A percentile compares a stretch with the other conserved stretches of the same genome.
Evolutionary conservation across 2,888 invertebrate genomes (phyloP).

Genomic region (Drosophila mercatorum): DNA sequence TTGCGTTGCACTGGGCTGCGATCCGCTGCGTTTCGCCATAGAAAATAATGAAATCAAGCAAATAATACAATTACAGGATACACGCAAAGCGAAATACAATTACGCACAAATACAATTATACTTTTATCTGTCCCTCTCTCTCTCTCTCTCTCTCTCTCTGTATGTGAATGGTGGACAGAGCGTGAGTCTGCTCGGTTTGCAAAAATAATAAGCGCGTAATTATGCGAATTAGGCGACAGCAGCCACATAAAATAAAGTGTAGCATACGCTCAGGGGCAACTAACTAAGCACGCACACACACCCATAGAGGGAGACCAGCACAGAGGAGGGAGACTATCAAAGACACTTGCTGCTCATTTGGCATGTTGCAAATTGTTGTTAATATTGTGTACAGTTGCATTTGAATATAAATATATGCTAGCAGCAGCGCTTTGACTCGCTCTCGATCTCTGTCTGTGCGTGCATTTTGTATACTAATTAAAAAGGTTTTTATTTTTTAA

Average conservation of each 20-base stretch:
- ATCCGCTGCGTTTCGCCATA: constrained; percentile 22
- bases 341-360: constrained; percentile 16
- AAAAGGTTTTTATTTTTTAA: background rate
- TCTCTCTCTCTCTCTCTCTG: background rate
- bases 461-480: background rate
- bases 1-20: constrained; percentile 35
- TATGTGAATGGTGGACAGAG: constrained; percentile 11
- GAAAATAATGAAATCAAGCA: constrained; percentile 75
- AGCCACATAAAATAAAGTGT: constrained; percentile 74
- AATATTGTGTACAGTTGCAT: constrained; percentile 12
- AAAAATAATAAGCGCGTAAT: constrained; percentile 80
- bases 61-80: constrained; percentile 76
- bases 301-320: background rate
- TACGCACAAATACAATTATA: constrained; percentile 43
- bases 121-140: background rate
- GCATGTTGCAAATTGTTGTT: constrained; percentile 21
- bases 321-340: background rate
- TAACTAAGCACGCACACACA: constrained; percentile 31
- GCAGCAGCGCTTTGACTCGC: background rate
- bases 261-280: constrained; percentile 77
- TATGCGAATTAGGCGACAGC: constrained; percentile 79
- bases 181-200: constrained; percentile 52
- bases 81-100: constrained; percentile 78
- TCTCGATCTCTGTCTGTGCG: background rate
- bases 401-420: constrained; percentile 13